Evolutionary conservation across 2,113 vertebrate genomes (phyloP), one percentile per base, ranked within the genome.

Genomic region (Collichthys lucidus): DNA sequence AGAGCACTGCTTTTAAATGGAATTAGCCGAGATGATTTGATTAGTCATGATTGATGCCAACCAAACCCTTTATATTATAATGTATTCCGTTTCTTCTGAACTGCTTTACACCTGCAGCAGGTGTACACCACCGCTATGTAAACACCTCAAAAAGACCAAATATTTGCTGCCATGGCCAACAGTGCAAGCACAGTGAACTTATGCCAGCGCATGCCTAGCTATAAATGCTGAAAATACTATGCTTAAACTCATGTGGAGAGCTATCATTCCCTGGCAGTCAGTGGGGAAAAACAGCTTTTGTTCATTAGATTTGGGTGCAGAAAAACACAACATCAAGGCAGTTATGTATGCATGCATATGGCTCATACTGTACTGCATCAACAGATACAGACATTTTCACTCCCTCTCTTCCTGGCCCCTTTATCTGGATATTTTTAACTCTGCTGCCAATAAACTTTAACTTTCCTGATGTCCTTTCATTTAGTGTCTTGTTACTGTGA

Each of bases 11-110:
- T 86, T 86, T 90, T 89, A 81, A 87, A 83, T 59, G 44, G 47
- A 91, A 86, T 91, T 85, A 86, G 62, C 61, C 35, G 71, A 82
- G 77, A 83, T 85, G 79, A 92, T 93, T 91, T 83, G 82, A 91
- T 93, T 86, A 89, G 73, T 65, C 19, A 31, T 87, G 85, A 90
- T 83, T 87, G 83, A 91, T 89, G 85, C 74, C 86, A 77, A 40
- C 74, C 62, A 81, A 79, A 79, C 69, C 83, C 76, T 76, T 11
- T 10, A 14, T 80, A 53, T 74, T 70, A 68, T 84, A 72, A 88
- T 91, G 77, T 85, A 80, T 85, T 74, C 22, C 35, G 26, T 17
- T 66, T 71, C n/a, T 79, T 84, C 47, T 35, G 82, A 89, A 73
- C 35, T 50, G 22, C 79, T 81, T 91, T 80, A 73, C 69, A 84